Evolutionary conservation across 2,888 invertebrate species (phyloP).

Genomic region (Epinotia demarniana): DNA sequence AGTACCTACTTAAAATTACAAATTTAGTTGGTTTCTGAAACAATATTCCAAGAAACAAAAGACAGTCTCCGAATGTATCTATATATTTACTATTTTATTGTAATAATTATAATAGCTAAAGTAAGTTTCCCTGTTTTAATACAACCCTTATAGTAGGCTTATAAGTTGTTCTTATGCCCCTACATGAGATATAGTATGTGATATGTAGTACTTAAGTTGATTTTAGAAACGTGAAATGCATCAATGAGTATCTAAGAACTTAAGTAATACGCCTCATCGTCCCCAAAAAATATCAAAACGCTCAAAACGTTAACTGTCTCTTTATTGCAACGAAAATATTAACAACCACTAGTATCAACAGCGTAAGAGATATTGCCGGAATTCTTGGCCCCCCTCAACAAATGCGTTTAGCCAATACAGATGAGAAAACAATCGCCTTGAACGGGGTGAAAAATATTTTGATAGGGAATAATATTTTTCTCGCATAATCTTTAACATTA

Average conservation of each 20-base stretch:
- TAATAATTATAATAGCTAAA: constrained; percentile 27
- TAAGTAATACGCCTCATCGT: background rate
- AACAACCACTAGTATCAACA: no score
- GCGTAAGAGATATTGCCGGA: no score
- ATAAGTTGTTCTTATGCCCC: background rate
- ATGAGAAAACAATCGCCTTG: no score
- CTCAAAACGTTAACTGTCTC: no score
- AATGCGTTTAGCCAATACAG: no score
- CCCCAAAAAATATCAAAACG: background rate
- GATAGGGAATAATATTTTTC: no score
- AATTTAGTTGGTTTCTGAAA: constrained; percentile 24
- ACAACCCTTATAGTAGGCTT: constrained; percentile 27
- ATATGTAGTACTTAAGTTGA: constrained; percentile 44
- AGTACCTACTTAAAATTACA: constrained; percentile 19
- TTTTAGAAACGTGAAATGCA: constrained; percentile 45
- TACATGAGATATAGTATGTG: constrained; percentile 8
- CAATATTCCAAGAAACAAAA: background rate
- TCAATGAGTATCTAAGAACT: constrained; percentile 49
- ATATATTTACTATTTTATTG: constrained; percentile 19
- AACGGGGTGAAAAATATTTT: no score
- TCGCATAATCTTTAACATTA: no score
- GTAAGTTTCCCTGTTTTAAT: constrained; percentile 37
- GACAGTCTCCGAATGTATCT: constrained; percentile 33
- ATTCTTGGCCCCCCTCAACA: no score
- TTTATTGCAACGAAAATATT: no score